Evolutionary conservation across 2,113 vertebrate species (phyloP).

Genomic region (Speoplatyrhinus poulsoni): DNA sequence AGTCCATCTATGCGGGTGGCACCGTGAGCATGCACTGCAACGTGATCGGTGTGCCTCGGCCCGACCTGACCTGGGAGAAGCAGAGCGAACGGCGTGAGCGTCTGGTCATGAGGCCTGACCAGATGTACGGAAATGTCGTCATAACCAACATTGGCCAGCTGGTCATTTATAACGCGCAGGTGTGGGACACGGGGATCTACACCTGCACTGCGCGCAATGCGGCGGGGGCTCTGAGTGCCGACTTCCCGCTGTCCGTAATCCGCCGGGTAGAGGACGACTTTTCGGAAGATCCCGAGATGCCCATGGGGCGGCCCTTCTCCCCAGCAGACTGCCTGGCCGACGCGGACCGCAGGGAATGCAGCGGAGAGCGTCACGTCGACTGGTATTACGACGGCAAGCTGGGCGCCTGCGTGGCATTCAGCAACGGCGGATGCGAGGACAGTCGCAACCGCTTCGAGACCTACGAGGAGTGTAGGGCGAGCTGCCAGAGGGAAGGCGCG

Average conservation of each 20-base stretch:
- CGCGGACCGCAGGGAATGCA: conserved; percentile 78
- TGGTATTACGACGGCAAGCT: conserved; percentile 87
- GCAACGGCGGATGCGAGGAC: conserved; percentile 79
- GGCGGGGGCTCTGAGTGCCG: conserved; percentile 84
- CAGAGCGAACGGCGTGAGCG: conserved; percentile 84
- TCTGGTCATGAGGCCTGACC: conserved; percentile 92
- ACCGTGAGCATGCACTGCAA: conserved; percentile 95
- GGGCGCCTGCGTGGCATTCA: conserved; percentile 85
- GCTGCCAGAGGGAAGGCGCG: conserved; percentile 80
- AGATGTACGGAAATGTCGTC: conserved; percentile 96
- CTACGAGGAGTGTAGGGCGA: conserved; percentile 86
- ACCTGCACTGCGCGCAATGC: conserved; percentile 89
- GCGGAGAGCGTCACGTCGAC: conserved; percentile 77
- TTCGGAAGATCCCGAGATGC: conserved; percentile 63
- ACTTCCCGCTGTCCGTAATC: conserved; percentile 90
- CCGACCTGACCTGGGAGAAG: conserved; percentile 95
- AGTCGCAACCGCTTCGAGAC: conserved; percentile 88
- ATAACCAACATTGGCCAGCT: conserved; percentile 96
- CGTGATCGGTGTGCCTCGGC: conserved; percentile 84
- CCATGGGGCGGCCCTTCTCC: conserved; percentile 73
- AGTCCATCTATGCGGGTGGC: conserved; percentile 85
- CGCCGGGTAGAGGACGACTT: conserved; percentile 68
- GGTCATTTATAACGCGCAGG: conserved; percentile 91
- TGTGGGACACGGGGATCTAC: conserved; percentile 91
- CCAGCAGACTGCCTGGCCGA: conserved; percentile 84